Evolutionary conservation across 2,888 invertebrate species (phyloP), one percentile per base, ranked within the genome.

Genomic region (Eupithecia subfuscata): DNA sequence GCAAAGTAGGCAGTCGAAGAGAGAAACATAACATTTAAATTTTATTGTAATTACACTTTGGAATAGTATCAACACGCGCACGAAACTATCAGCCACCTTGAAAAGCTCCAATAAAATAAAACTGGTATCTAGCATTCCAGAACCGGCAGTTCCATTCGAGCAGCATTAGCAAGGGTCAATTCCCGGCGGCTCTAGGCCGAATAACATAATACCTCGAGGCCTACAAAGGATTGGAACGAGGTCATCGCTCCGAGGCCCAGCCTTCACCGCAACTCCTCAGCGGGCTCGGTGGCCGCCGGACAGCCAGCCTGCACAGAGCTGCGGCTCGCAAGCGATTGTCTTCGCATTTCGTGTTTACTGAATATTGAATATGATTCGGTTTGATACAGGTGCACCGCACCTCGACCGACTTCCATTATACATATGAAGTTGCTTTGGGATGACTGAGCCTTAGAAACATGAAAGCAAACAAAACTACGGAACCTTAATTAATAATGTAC

Each of bases 141-240:
- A 64, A 77, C 12, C 60, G 14, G 1, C 63, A 48, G 56, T 56
- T 76, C 76, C 64, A 73, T 78, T 74, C 67, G 37, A 73, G 67
- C 60, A 63, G 75, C 77, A 75, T 75, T 76, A 78, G 75, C 68
- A 70, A 70, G 75, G 79, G 80, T 75, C 68, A 74, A 75, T 74
- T 81, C 81, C 79, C 81, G 4, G 30, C 69, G 69, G 81, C 48
- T 65, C 40, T 4, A n/a, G 67, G 67, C 67, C 67, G 63, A 74
- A 74, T 75, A 78, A 76, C 77, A 70, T 78, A 76, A 76, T 78
- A 78, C 75, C 74, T 81, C 77, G 76, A 76, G 75, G 81, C 75
- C 79, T 81, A 78, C 77, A 79, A 78, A 78, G 81, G 78, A 79
- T 78, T 79, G 16, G 75, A 70, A 76, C 78, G 78, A 69, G 81